Conservation (phyloP, 30 jellyfish, hydroid and myxozoan species). For the Aurelia sp. region DNA sequence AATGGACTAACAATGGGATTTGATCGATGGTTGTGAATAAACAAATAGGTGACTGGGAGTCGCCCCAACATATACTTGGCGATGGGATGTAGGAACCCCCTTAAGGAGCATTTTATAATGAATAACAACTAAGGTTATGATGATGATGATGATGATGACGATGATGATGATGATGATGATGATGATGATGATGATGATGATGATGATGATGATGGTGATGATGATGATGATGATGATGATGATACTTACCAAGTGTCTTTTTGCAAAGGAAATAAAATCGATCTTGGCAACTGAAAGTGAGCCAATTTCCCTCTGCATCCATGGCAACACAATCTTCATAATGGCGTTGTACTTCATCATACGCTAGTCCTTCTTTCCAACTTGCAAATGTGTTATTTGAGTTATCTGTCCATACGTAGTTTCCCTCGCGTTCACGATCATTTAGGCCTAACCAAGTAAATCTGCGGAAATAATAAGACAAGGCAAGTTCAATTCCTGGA, state of each 20-base stretch:
- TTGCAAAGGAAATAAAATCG: slow-evolving; percentile 80
- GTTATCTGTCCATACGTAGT: slow-evolving; percentile 78
- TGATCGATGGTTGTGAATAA: no score
- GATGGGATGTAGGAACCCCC: no score
- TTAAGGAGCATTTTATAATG: no score
- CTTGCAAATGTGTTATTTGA: slow-evolving; percentile 58
- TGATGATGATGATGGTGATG: no score
- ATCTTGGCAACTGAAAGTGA: slow-evolving; percentile 71
- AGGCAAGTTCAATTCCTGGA: no score
- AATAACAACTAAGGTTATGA: neutral
- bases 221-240: no score
- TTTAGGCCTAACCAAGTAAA: slow-evolving; percentile 93
- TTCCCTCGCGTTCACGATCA: slow-evolving; percentile 77
- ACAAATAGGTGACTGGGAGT: no score
- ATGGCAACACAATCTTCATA: slow-evolving; percentile 88
- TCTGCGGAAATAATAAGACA: slow-evolving; percentile 13
- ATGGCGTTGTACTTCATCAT: slow-evolving; percentile 90
- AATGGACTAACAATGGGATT: no score
- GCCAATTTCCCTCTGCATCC: slow-evolving; percentile 91
- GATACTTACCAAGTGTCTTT: slow-evolving; percentile 66
- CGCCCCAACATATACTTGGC: no score
- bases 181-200: no score
- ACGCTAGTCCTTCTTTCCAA: slow-evolving; percentile 79
- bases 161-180: neutral
- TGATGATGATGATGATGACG: no score